Evolutionary conservation across 92 coral and sea anemone species (phyloP), one percentile per base, ranked within the genome.

Genomic region (Chrysogorgia sp.): DNA sequence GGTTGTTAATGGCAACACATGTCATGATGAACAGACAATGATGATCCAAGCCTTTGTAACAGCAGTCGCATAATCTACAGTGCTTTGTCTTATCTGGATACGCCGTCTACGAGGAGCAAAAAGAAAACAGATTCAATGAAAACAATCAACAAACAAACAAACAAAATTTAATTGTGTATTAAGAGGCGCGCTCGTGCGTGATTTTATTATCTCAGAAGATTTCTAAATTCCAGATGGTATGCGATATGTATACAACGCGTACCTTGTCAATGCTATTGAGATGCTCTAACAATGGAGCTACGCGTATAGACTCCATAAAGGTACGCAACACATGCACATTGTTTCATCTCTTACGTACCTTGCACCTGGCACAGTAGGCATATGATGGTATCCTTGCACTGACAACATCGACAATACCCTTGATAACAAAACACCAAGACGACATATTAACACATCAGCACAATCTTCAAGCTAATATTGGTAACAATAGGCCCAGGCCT

Each of bases 401-500:
- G 40, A 96, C 98, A 22, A 94, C 90, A 84, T 94, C 98, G 31
- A 89, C 63, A 48, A 92, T 92, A 49, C 87, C 89, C 98, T 94
- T 66, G 59, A 52, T 17, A 57, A 57, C 17, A 3, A 30, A 23
- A 57, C 1, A 0, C 0, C 20, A 20, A 1, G 3, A 25, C 2
- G 66, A 33, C 2, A 17, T 22, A 15, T 9, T 23, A 5, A 35
- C 48, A 7, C 21, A 37, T 45, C 33, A 21, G 40, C 28, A 37
- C 34, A 23, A 63, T 24, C 32, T 31, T 25, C 25, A 74, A 14
- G 30, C 23, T 20, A n/a, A n/a, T n/a, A n/a, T n/a, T n/a, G n/a
- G n/a, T n/a, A n/a, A n/a, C n/a, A n/a, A n/a, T n/a, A n/a, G 12
- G 31, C 30, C 5, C 6, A 48, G 34, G 25, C 0, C 0, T 22